Base-by-base conservation (phyloP, 2,888 invertebrate species). In the Conomelus anceps region DNA sequence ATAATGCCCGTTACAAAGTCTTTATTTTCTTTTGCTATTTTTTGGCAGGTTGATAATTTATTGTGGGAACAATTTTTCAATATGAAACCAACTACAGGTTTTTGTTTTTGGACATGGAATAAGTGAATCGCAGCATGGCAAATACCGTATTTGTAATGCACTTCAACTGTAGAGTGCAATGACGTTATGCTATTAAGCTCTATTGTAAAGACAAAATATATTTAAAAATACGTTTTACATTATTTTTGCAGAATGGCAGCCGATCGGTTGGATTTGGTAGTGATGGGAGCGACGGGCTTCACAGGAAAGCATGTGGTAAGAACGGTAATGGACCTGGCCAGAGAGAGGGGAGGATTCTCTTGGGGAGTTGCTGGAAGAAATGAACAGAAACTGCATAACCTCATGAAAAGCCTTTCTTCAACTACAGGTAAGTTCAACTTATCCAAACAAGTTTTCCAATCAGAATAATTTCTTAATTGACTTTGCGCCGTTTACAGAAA, bases 271-370 rank as follows among this genome's bases (percentile, higher is more conserved):
- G 98, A 98, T 93, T 92, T 99, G 6, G 95, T 99, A 7, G 95
- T 99, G 92, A 99, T 99, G 93, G 99, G 99, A 22, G 99, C 99
- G 0, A 96, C 97, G 0, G 99, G 99, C 24, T 99, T 96, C 93
- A 99, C 99, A 0, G 99, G 99, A 0, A 96, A 97, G 93, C 96
- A 96, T 93, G 96, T 97, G 0, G 96, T 98, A 0, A 23, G 24
- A 23, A 24, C 85, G 17, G 23, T 85, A 3, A 95, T 95, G 91
- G 96, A 97, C 92, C 93, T 95, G 84, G 93, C 94, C 0, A 93
- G 94, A 17, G 93, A 93, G 22, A 94, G 94, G 85, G 92, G 93
- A 87, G 92, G 93, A 86, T 92, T 98, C 23, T 96, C 95, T 85
- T 99, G 98, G 97, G 99, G 97, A 0, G 94, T 99, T 85, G 98